Conservation (phyloP, 1,140 invertebrate genomes). For the Drosophila lini region DNA sequence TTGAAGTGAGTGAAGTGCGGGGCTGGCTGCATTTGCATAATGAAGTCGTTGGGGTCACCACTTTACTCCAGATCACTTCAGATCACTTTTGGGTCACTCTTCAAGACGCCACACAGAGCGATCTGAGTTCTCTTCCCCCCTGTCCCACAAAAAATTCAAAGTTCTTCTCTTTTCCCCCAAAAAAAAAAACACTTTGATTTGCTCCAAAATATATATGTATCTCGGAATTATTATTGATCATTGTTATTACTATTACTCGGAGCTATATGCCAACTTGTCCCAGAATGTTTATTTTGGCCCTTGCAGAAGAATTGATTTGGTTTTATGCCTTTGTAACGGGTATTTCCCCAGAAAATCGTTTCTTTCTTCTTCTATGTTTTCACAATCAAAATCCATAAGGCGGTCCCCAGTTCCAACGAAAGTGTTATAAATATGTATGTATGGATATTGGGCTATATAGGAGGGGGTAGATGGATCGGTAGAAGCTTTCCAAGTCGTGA, state of each 20-base stretch:
- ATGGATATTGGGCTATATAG: slow-evolving; percentile 19
- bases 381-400: slow-evolving; percentile 38
- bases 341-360: slow-evolving; percentile 25
- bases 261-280: slow-evolving; percentile 15
- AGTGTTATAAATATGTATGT: slow-evolving; percentile 73
- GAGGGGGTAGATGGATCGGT: slow-evolving; percentile 12
- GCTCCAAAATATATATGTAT: neutral
- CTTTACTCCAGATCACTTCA: slow-evolving; percentile 47
- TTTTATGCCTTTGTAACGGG: slow-evolving; percentile 68
- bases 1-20: slow-evolving; percentile 60
- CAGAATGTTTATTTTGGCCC: slow-evolving; percentile 14
- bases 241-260: slow-evolving; percentile 62
- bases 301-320: slow-evolving; percentile 22
- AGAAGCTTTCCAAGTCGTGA: slow-evolving; percentile 61
- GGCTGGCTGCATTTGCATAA: slow-evolving; percentile 62
- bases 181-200: slow-evolving; percentile 8
- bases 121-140: slow-evolving; percentile 9
- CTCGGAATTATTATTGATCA: slow-evolving; percentile 25
- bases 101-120: slow-evolving; percentile 48
- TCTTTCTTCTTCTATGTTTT: slow-evolving; percentile 19
- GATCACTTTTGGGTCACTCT: slow-evolving; percentile 40
- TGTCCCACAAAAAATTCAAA: neutral
- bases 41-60: slow-evolving; percentile 69
- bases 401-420: slow-evolving; percentile 38
- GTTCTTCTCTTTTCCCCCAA: slow-evolving; percentile 2